These are phyloP conservation scores for Drosophila prosaltans DNA, from an alignment of 1,140 invertebrate genomes.

Conservation along the genomic window DNA sequence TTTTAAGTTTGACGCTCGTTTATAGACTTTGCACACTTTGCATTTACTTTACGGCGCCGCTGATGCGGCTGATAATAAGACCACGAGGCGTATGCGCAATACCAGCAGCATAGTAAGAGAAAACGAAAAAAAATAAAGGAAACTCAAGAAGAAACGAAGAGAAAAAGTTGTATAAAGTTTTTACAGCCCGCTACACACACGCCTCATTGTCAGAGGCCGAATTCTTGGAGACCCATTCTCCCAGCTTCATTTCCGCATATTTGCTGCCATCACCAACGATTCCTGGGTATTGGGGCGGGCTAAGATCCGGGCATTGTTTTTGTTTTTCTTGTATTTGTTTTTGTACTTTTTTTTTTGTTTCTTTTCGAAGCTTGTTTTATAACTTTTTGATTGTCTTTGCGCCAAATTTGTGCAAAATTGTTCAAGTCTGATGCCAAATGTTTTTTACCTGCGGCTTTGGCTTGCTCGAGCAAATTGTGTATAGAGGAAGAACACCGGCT, in stretches of 20 bases:
- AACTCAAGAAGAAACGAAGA: slow-evolving; percentile 41
- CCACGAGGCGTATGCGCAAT: slow-evolving; percentile 75
- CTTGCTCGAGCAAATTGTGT: slow-evolving; percentile 46
- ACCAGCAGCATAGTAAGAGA: slow-evolving; percentile 36
- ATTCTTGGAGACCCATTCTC: slow-evolving; percentile 22
- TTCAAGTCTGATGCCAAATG: slow-evolving; percentile 45
- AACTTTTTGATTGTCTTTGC: slow-evolving; percentile 82
- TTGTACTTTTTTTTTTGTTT: slow-evolving; percentile 41
- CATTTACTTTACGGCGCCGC: slow-evolving; percentile 79
- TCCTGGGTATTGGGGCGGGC: neutral
- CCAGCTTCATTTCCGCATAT: neutral
- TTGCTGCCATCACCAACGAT: neutral
- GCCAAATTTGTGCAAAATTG: slow-evolving; percentile 78
- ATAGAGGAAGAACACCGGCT: slow-evolving; percentile 17
- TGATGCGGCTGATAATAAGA: slow-evolving; percentile 79
- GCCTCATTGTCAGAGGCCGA: slow-evolving; percentile 24
- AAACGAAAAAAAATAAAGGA: slow-evolving; percentile 18
- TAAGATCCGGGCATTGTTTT: slow-evolving; percentile 36
- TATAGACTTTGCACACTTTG: slow-evolving; percentile 82
- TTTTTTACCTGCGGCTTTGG: slow-evolving; percentile 31
- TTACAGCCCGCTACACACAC: slow-evolving; percentile 76
- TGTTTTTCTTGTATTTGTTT: neutral
- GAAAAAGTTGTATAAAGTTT: slow-evolving; percentile 69
- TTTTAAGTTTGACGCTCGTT: slow-evolving; percentile 81
- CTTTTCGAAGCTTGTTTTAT: slow-evolving; percentile 74